These are phyloP conservation scores for Nebria salina DNA, from an alignment of 2,888 invertebrate genomes.

Conservation along the genomic window DNA sequence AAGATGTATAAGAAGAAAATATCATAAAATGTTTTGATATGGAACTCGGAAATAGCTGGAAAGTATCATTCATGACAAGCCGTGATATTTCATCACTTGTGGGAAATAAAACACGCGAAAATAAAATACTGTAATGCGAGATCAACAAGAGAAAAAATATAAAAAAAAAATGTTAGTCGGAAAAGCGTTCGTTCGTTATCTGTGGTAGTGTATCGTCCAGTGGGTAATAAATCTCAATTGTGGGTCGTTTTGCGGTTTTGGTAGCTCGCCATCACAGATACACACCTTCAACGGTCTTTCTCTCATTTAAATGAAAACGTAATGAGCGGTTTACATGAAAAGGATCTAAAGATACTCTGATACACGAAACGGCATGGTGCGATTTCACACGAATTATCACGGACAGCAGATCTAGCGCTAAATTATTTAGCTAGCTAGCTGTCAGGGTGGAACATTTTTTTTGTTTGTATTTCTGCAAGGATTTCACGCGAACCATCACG, in stretches of 20 bases:
- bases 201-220: no score
- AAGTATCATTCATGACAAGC: constrained; percentile 10
- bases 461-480: neutral
- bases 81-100: constrained; percentile 26
- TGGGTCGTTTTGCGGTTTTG: constrained; percentile 15
- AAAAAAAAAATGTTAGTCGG: no score
- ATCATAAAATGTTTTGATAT: no score
- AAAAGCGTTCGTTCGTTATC: neutral
- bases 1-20: no score
- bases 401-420: neutral
- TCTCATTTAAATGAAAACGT: constrained; percentile 34
- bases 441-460: neutral
- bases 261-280: neutral
- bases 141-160: neutral
- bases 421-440: neutral
- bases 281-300: neutral
- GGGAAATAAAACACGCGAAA: neutral
- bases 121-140: neutral
- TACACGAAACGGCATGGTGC: neutral
- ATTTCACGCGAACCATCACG: neutral
- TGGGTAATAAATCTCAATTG: constrained; percentile 32
- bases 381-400: neutral
- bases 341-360: constrained; percentile 4
- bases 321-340: constrained; percentile 21
- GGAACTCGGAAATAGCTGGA: no score